Base-by-base conservation (phyloP, 2,113 vertebrate genomes). In the Monopterus albus region DNA sequence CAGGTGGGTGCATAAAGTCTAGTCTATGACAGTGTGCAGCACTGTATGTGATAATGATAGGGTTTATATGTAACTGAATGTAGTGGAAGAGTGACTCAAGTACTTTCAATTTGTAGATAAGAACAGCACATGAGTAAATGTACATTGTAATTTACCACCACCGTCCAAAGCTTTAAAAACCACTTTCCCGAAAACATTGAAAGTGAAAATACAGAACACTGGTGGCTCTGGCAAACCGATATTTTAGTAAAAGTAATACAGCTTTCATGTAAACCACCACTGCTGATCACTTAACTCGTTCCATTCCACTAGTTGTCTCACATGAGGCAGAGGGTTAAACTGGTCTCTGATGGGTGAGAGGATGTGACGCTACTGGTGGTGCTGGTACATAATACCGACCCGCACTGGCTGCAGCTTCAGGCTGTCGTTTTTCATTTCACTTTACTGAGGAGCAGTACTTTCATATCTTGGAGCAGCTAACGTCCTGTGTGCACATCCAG, bases 311-410 rank as follows among this genome's bases (percentile, higher is more conserved):
- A 7, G 12, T 14, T 33, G 0, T 7, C 21, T 31, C 15, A 0
- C 14, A 11, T 50, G 53, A 40, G 5, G 14, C n/a, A 39, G 17
- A 14, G 53, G 56, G 67, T 72, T 78, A 76, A 87, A 70, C 79
- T 7, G 46, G 81, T 75, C 75, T 71, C 74, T 61, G 26, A 18
- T 28, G 7, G 20, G 40, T 17, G 31, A 64, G 78, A 85, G 87
- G 89, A 85, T 71, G 80, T 92, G 89, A 92, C 92, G 89, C 83
- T 7, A 58, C 62, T n/a, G n/a, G n/a, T n/a, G n/a, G n/a, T 26
- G 47, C 73, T 45, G 33, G 50, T 84, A 88, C 87, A 84, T 83
- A 81, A 85, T 81, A 84, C 33, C 79, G 79, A 79, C 84, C 76
- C 81, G 47, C 68, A 45, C 50, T 49, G 81, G 72, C 69, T 57